These are phyloP conservation scores for Oryzias javanicus DNA, from an alignment of 2,113 vertebrate genomes.

Conservation along the genomic window DNA sequence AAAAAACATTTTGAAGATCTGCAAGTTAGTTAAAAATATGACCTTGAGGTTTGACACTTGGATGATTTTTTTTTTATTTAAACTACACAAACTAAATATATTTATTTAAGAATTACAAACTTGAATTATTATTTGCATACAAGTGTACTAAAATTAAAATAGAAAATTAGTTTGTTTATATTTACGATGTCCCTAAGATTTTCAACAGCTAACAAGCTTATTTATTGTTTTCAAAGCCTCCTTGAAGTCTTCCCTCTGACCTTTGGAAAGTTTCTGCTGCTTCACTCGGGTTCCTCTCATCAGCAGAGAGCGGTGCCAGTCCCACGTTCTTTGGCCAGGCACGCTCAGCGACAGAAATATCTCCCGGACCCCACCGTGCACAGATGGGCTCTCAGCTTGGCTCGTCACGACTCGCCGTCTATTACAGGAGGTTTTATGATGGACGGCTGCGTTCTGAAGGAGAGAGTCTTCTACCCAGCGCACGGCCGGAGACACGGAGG, in stretches of 20 bases:
- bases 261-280: slow-evolving; percentile 71
- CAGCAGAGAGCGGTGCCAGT: slow-evolving; percentile 66
- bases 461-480: slow-evolving; percentile 63
- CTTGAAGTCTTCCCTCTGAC: slow-evolving; percentile 65
- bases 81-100: no score
- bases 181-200: no score
- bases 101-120: no score
- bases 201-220: no score
- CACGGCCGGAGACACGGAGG: slow-evolving; percentile 42
- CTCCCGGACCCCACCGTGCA: slow-evolving; percentile 68
- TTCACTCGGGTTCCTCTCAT: slow-evolving; percentile 62
- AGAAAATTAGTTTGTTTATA: no score
- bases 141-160: no score
- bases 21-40: no score
- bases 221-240: slow-evolving; percentile 3
- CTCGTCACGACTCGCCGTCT: slow-evolving; percentile 79
- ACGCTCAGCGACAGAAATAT: slow-evolving; percentile 77
- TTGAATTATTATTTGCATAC: no score
- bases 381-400: slow-evolving; percentile 85
- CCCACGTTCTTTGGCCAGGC: slow-evolving; percentile 59
- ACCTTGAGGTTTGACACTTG: no score
- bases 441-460: slow-evolving; percentile 72
- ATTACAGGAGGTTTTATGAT: slow-evolving; percentile 77
- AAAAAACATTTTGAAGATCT: no score
- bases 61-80: no score